Percentiles rank a stretch among this genome's conserved stretches.
These are phyloP conservation scores for Fistularia tabacaria DNA, from an alignment of 2,797 vertebrate species.

Conservation along the genomic window DNA sequence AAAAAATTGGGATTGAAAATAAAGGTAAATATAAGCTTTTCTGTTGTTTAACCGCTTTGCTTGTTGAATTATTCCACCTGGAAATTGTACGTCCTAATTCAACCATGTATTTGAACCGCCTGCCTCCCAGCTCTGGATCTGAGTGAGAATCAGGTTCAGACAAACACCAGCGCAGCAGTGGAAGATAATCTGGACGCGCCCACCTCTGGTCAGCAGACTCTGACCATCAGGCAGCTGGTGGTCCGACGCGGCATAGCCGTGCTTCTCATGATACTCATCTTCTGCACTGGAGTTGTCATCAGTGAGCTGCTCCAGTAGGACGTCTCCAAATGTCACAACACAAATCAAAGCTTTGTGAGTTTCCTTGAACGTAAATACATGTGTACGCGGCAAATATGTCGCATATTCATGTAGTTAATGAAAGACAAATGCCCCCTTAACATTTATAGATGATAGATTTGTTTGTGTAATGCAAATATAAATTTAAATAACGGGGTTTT, in stretches of 20 bases:
- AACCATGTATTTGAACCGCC: slow-evolving; percentile 1
- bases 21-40: slow-evolving; percentile 27
- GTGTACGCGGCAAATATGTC: too few species aligned
- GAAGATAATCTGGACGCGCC: too few species aligned
- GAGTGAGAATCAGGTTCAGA: slow-evolving; percentile 1
- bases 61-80: not conserved
- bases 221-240: slow-evolving; percentile 64
- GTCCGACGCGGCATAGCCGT: slow-evolving; percentile 56
- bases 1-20: slow-evolving; percentile 26
- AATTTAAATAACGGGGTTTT: too few species aligned
- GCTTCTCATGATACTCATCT: slow-evolving; percentile 62
- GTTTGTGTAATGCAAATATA: too few species aligned
- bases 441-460: too few species aligned
- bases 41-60: not conserved
- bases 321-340: slow-evolving; percentile 13
- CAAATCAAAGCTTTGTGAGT: slow-evolving; percentile 1
- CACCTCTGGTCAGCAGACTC: not conserved
- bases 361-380: too few species aligned
- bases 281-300: slow-evolving; percentile 60
- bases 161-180: too few species aligned
- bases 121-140: slow-evolving; percentile 5
- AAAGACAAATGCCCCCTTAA: too few species aligned
- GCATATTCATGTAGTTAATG: too few species aligned
- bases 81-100: not conserved
- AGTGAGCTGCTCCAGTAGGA: slow-evolving; percentile 49